phyloP scores from a whole-genome alignment of 1,140 invertebrate genomes.

The Drosophila novamexicana region DNA sequence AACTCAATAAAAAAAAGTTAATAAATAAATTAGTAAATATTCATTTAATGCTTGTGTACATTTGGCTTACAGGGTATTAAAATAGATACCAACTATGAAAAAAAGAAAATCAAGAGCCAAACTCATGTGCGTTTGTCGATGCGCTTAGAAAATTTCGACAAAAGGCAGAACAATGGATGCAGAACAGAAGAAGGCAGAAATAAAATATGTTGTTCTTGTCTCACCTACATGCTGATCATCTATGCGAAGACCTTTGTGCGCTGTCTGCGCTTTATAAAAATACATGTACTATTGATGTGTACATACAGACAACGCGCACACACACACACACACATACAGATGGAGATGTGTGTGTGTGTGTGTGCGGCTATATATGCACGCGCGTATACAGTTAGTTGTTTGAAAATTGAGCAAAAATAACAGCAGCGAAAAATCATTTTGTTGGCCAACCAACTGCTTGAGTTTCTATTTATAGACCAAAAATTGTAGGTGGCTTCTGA shows the following conservation, averaged over 20 bases:
- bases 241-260: conserved; percentile 58
- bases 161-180: conserved; percentile 56
- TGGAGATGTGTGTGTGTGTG: conserved; percentile 21
- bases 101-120: neutral
- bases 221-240: conserved; percentile 79
- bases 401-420: conserved; percentile 79
- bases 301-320: conserved; percentile 33
- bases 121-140: conserved; percentile 44
- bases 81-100: neutral
- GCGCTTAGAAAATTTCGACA: conserved; percentile 17
- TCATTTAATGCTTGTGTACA: neutral
- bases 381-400: conserved; percentile 80
- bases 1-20: neutral
- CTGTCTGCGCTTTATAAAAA: conserved; percentile 78
- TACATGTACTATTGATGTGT: conserved; percentile 52
- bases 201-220: conserved; percentile 66
- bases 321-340: conserved; percentile 18
- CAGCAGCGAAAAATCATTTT: conserved; percentile 72
- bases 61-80: conserved; percentile 25
- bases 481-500: conserved; percentile 78
- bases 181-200: conserved; percentile 36
- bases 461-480: conserved; percentile 70
- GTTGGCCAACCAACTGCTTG: conserved; percentile 79
- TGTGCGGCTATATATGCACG: conserved; percentile 39
- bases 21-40: neutral